Percentiles rank a stretch among this genome's conserved stretches.
Evolutionary conservation across 1,140 invertebrate genomes (phyloP).

Genomic region (Pogonognathellus flavescens): DNA sequence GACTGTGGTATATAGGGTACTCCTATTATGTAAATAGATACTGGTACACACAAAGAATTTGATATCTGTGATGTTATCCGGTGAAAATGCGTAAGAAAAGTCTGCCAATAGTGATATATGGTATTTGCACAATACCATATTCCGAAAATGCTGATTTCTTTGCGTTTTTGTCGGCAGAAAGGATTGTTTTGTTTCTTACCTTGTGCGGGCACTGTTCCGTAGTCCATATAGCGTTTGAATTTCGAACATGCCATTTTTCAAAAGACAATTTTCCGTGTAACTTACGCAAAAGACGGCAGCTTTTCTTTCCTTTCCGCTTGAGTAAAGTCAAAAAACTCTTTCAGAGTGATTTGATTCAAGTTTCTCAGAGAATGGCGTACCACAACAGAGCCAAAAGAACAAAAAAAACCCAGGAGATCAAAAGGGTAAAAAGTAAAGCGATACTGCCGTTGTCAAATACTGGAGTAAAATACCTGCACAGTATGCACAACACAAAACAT

Average conservation of each 20-base stretch:
- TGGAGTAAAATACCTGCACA: background rate
- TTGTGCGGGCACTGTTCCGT: background rate
- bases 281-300: background rate
- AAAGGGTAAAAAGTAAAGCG: slow-evolving; percentile 36
- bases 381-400: background rate
- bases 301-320: slow-evolving; percentile 7
- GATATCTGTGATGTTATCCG: no score
- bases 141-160: slow-evolving; percentile 1
- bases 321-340: slow-evolving; percentile 26
- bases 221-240: slow-evolving; percentile 13
- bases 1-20: background rate
- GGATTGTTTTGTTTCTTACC: slow-evolving; percentile 4
- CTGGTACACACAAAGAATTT: background rate
- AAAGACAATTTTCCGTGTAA: slow-evolving; percentile 44
- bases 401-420: slow-evolving; percentile 47
- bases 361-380: slow-evolving; percentile 15
- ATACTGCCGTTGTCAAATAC: slow-evolving; percentile 21
- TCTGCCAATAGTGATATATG: no score
- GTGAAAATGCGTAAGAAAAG: no score
- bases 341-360: slow-evolving; percentile 38
- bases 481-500: background rate
- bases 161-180: background rate
- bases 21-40: background rate
- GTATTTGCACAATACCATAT: no score
- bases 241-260: slow-evolving; percentile 33